Evolutionary conservation across 2,888 invertebrate genomes (phyloP).

Genomic region (Agrilus mali): DNA sequence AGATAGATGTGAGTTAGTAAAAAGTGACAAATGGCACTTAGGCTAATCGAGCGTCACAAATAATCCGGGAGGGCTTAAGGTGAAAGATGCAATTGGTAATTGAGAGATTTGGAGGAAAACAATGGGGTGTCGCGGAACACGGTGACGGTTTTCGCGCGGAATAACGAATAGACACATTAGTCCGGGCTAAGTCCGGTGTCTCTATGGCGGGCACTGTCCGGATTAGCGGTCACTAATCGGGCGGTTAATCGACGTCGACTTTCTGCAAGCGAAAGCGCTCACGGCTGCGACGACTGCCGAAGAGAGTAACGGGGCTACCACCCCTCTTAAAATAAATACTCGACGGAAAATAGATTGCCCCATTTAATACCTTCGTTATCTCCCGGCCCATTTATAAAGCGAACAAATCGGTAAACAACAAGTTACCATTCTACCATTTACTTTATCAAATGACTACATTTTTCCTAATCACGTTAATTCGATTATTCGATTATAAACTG

Average conservation of each 20-base stretch:
- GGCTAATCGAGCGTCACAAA: no score
- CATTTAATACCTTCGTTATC: no score
- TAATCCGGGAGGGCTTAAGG: neutral
- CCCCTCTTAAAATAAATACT: no score
- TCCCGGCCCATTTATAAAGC: no score
- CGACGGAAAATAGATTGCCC: no score
- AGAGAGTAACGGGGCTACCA: neutral
- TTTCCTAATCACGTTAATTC: neutral
- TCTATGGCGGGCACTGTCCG: constrained; percentile 17
- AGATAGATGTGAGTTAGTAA: no score
- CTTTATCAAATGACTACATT: constrained; percentile 8
- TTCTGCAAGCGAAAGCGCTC: constrained; percentile 4
- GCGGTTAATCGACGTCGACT: constrained; percentile 25
- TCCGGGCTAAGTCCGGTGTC: constrained; percentile 22
- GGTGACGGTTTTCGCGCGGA: constrained; percentile 11
- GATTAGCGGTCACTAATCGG: constrained; percentile 25
- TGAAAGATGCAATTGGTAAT: constrained; percentile 12
- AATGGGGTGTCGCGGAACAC: constrained; percentile 15
- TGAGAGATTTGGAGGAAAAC: constrained; percentile 14
- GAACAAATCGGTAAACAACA: no score
- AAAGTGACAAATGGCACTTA: no score
- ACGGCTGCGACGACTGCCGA: neutral
- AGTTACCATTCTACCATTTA: neutral
- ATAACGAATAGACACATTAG: constrained; percentile 23
- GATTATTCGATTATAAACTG: no score